Base-by-base conservation (phyloP, 1,140 invertebrate species). In the Diorhabda sublineata region DNA sequence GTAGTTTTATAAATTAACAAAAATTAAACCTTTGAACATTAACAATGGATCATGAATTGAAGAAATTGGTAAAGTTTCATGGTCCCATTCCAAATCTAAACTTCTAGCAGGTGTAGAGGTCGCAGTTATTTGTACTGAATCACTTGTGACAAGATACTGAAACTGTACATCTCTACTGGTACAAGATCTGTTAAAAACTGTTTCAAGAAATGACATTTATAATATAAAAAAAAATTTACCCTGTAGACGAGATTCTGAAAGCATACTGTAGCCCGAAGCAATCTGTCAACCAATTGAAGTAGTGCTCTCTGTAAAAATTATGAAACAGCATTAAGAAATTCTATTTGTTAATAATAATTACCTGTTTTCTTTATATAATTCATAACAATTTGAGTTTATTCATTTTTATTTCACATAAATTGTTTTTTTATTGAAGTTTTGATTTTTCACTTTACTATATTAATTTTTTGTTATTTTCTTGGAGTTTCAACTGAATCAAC, bases 61-160 rank as follows among this genome's bases (percentile, higher is more conserved):
- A 57, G 77, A 77, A 26, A 71, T 45, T 45, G 78, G 79, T 41
- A 80, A 65, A n/a, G 77, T 77, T 82, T 87, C 85, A 72, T 86
- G 84, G 77, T 87, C 86, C 86, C 86, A 87, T 75, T 87, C 86
- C 69, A 87, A 77, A 77, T 87, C 86, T 58, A 87, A 73, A 4
- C 85, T 86, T 64, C 83, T 86, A 42, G 82, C 82, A 64, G 85
- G 84, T 69, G 85, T 86, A 44, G 83, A 84, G 45, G 81, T 81
- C 58, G 71, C 73, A 5, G 79, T 79, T 45, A 81, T 78, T 69
- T 79, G 79, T 58, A 85, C 71, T 45, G 85, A 75, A 11, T 78
- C 81, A 67, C 82, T 75, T 44, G 82, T 83, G 78, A 85, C 84
- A 47, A 85, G 77, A 75, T 80, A 81, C 80, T 85, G 83, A 44